phyloP scores from a whole-genome alignment of 2,888 invertebrate species.

The Aspidiotus destructor region DNA sequence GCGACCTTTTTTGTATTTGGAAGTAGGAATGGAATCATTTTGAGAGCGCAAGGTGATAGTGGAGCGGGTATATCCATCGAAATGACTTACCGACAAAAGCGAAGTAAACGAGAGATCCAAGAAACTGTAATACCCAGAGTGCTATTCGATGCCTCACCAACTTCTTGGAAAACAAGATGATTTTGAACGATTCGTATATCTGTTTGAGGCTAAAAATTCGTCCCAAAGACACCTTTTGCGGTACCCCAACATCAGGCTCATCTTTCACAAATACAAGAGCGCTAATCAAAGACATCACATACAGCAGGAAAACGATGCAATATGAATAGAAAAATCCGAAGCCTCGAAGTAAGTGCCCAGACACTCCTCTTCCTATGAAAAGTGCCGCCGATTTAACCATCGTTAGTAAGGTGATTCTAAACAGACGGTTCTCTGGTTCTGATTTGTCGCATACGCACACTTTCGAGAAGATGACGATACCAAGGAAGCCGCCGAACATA shows the following conservation, averaged over 20 bases:
- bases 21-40: too few relatives aligned
- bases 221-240: not conserved
- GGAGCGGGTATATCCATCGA: too few relatives aligned
- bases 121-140: not conserved
- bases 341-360: conserved; percentile 9
- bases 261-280: conserved; percentile 12
- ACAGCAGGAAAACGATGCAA: not conserved
- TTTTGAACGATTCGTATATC: not conserved
- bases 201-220: not conserved
- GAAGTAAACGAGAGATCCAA: conserved; percentile 6
- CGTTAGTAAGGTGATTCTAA: conserved; percentile 12
- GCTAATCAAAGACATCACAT: not conserved
- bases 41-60: too few relatives aligned
- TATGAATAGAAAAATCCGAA: conserved; percentile 20
- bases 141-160: not conserved
- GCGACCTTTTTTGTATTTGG: too few relatives aligned
- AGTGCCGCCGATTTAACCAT: not conserved
- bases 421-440: conserved; percentile 1
- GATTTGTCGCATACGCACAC: conserved; percentile 10
- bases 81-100: conserved; percentile 15
- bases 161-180: not conserved
- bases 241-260: not conserved
- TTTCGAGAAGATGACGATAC: not conserved
- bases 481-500: not conserved
- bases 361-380: conserved; percentile 4